phyloP scores from a whole-genome alignment of 1,140 invertebrate genomes.

The Euura lappo region DNA sequence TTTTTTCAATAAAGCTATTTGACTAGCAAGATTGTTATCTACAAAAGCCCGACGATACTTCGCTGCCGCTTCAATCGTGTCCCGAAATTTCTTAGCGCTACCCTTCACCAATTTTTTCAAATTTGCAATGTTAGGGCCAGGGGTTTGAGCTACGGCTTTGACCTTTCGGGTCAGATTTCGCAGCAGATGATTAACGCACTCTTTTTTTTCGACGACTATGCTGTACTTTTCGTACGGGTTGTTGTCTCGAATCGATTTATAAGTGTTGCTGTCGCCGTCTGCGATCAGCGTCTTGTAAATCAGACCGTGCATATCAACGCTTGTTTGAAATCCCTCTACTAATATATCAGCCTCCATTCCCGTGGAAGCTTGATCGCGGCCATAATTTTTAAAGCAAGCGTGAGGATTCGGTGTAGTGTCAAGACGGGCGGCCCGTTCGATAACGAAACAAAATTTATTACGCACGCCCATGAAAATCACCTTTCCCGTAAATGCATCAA shows the following conservation, averaged over 20 bases:
- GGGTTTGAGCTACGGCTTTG: conserved; percentile 16
- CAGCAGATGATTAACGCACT: conserved; percentile 28
- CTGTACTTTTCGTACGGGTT: conserved; percentile 28
- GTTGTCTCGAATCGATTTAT: conserved; percentile 23
- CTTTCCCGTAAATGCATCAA: conserved; percentile 43
- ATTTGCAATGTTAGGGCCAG: not conserved
- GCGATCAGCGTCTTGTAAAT: conserved; percentile 41
- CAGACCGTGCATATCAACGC: conserved; percentile 36
- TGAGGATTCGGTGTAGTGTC: conserved; percentile 27
- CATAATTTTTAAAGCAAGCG: conserved; percentile 45
- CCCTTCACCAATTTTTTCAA: conserved; percentile 15
- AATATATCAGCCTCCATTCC: conserved; percentile 54
- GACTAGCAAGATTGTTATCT: conserved; percentile 1
- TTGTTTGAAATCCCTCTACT: conserved; percentile 44
- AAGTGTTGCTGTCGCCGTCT: conserved; percentile 46
- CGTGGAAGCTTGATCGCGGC: conserved; percentile 29
- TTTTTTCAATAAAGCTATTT: conserved; percentile 18
- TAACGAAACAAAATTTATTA: conserved; percentile 45
- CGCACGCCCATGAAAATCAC: conserved; percentile 41
- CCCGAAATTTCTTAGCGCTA: no score
- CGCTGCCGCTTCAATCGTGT: not conserved
- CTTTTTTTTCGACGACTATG: conserved; percentile 31
- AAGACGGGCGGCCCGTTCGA: conserved; percentile 28
- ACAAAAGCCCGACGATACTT: not conserved
- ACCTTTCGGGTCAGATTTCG: conserved; percentile 26